Base-by-base conservation (phyloP, 2,113 vertebrate species). In the Equus przewalskii region DNA sequence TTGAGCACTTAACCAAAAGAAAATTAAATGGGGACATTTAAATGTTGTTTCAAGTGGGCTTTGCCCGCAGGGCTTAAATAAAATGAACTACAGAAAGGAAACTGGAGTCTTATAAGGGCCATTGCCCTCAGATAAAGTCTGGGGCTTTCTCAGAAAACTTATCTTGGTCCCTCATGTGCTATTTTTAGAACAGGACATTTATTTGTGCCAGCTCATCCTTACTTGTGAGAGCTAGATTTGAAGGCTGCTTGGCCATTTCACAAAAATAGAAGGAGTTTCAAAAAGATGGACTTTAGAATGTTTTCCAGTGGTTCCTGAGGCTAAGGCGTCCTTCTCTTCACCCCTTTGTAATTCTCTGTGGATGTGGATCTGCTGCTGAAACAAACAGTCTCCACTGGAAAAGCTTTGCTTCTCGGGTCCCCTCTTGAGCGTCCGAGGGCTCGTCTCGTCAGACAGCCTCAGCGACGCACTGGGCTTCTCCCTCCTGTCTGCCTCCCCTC, bases 391-490 rank as follows among this genome's bases (percentile, higher is more conserved):
- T 60, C 44, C 19, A 13, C 3, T 7, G 54, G 19, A 5, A 44
- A 46, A 11, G 0, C 16, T 65, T 44, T 28, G 33, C 62, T 79
- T 56, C 33, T 78, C 0, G 2, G 13, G 28, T 49, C 19, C 33
- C 13, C 1, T 62, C 0, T 1, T 4, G 41, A 69, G 44, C 87
- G 7, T 30, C 49, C 0, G 16, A 21, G 11, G 62, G 12, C 44
- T 54, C 19, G 51, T 13, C 36, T 11, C n/a, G 16, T 30, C 79
- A 16, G 51, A 54, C 51, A 15, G 51, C 15, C 14, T 2, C 51
- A 54, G 7, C 15, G 14, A 14, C 13, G 15, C 51, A 3, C 14
- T 13, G 51, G 51, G 79, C 36, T 7, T 6, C 58, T 36, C 56
- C 36, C 14, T 30, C 8, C 7, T 3, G 18, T 13, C 21, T 9